A percentile compares a stretch with the other conserved stretches of the same genome.
Evolutionary conservation across 2,113 vertebrate genomes (phyloP).

Genomic region (Ptychochromis oligacanthus): DNA sequence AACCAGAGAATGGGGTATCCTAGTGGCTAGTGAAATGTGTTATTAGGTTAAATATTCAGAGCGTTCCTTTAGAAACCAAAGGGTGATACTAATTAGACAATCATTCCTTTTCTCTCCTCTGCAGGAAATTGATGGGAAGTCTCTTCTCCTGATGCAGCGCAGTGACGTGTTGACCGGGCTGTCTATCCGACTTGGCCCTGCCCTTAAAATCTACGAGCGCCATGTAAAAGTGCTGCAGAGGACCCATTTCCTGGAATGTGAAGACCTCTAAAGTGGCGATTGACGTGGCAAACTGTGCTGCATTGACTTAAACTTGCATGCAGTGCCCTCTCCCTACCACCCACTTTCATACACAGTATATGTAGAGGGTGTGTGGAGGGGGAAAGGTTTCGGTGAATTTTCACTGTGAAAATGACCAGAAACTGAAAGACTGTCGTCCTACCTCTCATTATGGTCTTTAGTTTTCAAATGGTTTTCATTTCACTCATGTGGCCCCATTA

Average conservation of each 20-base stretch:
- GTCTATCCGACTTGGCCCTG: constrained; percentile 90
- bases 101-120: neutral
- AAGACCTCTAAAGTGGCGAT: constrained; percentile 66
- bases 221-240: constrained; percentile 90
- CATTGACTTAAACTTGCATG: constrained; percentile 50
- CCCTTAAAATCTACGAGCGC: constrained; percentile 92
- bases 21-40: too few relatives aligned
- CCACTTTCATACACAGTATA: constrained; percentile 55
- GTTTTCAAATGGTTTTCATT: constrained; percentile 56
- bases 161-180: constrained; percentile 89
- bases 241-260: constrained; percentile 88
- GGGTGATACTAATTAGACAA: neutral
- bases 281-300: constrained; percentile 21
- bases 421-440: constrained; percentile 69
- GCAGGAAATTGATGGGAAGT: constrained; percentile 93
- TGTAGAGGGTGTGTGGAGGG: constrained; percentile 44
- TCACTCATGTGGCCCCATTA: constrained; percentile 21
- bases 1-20: neutral
- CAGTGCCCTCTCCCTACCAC: constrained; percentile 49
- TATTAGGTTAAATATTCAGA: neutral
- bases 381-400: constrained; percentile 47
- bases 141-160: constrained; percentile 90
- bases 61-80: neutral
- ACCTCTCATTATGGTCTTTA: constrained; percentile 74
- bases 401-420: constrained; percentile 73